phyloP scores from a whole-genome alignment of 1,140 invertebrate genomes.

The Drosophila lini region DNA sequence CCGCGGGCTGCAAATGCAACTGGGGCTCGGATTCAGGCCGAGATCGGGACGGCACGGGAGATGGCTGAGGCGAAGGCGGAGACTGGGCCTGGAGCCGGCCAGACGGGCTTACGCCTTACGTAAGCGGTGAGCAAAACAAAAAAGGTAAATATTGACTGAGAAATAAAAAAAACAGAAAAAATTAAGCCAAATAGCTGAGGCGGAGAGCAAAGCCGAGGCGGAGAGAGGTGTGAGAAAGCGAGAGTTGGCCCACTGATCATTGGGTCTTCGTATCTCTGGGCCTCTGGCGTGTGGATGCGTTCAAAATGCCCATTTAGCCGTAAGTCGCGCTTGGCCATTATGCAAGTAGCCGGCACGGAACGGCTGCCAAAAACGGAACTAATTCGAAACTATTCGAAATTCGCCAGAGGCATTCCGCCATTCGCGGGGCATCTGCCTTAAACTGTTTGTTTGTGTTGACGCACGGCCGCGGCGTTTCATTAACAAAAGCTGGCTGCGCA shows the following conservation, averaged over 20 bases:
- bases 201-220: conserved; percentile 10
- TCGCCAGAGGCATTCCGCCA: conserved; percentile 11
- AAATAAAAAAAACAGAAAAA: conserved; percentile 50
- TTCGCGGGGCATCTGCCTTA: conserved; percentile 24
- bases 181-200: conserved; percentile 63
- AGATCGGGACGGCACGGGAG: neutral
- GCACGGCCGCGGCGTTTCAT: conserved; percentile 28
- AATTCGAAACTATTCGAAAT: conserved; percentile 45
- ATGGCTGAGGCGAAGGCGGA: conserved; percentile 16
- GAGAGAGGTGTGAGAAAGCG: conserved; percentile 47
- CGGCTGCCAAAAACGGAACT: conserved; percentile 64
- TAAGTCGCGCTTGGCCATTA: conserved; percentile 66
- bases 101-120: conserved; percentile 63
- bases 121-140: conserved; percentile 79
- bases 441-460: conserved; percentile 22
- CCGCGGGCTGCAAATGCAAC: conserved; percentile 15
- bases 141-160: conserved; percentile 80
- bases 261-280: conserved; percentile 15
- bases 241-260: conserved; percentile 46
- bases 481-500: conserved; percentile 48
- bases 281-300: conserved; percentile 47
- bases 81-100: conserved; percentile 50
- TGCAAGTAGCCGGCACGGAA: conserved; percentile 56
- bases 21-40: conserved; percentile 7
- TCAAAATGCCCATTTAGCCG: conserved; percentile 45